Evolutionary conservation across 2,113 vertebrate species (phyloP).

Genomic region (Scartelaos histophorus): DNA sequence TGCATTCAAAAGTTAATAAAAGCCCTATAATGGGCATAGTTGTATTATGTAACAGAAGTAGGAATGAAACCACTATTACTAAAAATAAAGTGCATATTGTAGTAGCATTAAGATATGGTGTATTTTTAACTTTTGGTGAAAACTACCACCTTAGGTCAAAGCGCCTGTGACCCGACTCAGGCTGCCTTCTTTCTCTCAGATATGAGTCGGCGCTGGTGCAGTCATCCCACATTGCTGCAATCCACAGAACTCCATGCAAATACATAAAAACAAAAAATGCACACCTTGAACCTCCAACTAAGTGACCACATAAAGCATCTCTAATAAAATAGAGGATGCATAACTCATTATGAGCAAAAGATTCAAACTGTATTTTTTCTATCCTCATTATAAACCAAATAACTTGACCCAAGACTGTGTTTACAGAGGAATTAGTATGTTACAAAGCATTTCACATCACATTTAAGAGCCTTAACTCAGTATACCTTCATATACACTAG

Average conservation of each 20-base stretch:
- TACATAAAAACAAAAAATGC: neutral
- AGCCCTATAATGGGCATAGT: constrained; percentile 1
- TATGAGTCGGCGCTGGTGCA: constrained; percentile 55
- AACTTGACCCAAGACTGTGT: neutral
- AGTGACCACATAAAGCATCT: neutral
- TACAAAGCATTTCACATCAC: constrained; percentile 30
- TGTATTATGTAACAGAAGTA: constrained; percentile 9
- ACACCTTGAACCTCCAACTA: neutral
- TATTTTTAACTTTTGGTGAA: neutral
- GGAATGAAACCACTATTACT: neutral
- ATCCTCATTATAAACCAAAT: neutral
- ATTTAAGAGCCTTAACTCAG: constrained; percentile 30
- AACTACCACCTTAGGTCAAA: constrained; percentile 46
- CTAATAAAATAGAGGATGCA: neutral
- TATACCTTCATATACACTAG: constrained; percentile 24
- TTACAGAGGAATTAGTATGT: neutral
- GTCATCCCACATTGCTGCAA: constrained; percentile 59
- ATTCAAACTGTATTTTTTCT: neutral
- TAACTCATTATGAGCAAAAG: neutral
- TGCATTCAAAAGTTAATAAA: constrained; percentile 30
- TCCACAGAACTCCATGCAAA: constrained; percentile 8
- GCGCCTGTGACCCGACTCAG: constrained; percentile 49
- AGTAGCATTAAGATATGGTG: neutral
- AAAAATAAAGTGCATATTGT: constrained; percentile 1
- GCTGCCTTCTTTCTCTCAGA: constrained; percentile 53